These are phyloP conservation scores for Philereme vetulata DNA, from an alignment of 2,888 invertebrate genomes.

Conservation along the genomic window DNA sequence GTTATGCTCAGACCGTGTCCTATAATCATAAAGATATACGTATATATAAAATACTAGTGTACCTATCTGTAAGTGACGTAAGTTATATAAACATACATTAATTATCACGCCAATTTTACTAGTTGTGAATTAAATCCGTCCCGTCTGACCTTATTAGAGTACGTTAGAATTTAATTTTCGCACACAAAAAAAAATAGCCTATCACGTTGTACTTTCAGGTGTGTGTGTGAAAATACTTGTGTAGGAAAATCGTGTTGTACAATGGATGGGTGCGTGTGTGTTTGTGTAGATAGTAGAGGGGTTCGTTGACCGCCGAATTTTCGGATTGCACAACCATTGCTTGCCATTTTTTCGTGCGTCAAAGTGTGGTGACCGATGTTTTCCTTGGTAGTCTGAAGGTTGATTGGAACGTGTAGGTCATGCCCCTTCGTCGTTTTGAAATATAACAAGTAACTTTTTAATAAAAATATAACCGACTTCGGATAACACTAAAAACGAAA, in stretches of 20 bases:
- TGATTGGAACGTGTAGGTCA: constrained; percentile 33
- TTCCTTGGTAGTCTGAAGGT: constrained; percentile 26
- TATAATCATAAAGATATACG: neutral
- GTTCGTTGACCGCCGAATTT: constrained; percentile 60
- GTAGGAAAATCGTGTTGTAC: constrained; percentile 50
- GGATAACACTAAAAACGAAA: too few relatives aligned
- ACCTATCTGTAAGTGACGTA: constrained; percentile 16
- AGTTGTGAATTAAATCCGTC: constrained; percentile 50
- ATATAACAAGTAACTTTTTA: too few relatives aligned
- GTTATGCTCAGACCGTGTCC: too few relatives aligned
- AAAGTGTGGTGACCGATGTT: constrained; percentile 23
- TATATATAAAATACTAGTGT: too few relatives aligned
- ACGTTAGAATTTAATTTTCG: constrained; percentile 37
- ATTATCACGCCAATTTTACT: constrained; percentile 28
- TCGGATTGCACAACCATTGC: constrained; percentile 58
- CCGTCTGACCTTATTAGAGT: constrained; percentile 55
- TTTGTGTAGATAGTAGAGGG: constrained; percentile 47
- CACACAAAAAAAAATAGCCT: constrained; percentile 41
- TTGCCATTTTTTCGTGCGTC: constrained; percentile 35
- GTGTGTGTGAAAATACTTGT: constrained; percentile 48
- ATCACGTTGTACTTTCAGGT: constrained; percentile 26
- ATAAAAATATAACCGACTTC: too few relatives aligned
- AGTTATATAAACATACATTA: constrained; percentile 9
- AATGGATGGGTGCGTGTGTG: constrained; percentile 30
- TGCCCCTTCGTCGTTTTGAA: constrained; percentile 16